Percentiles rank a stretch among this genome's conserved stretches.
These are phyloP conservation scores for Artibeus lituratus DNA, from an alignment of 2,797 vertebrate genomes.

Conservation along the genomic window DNA sequence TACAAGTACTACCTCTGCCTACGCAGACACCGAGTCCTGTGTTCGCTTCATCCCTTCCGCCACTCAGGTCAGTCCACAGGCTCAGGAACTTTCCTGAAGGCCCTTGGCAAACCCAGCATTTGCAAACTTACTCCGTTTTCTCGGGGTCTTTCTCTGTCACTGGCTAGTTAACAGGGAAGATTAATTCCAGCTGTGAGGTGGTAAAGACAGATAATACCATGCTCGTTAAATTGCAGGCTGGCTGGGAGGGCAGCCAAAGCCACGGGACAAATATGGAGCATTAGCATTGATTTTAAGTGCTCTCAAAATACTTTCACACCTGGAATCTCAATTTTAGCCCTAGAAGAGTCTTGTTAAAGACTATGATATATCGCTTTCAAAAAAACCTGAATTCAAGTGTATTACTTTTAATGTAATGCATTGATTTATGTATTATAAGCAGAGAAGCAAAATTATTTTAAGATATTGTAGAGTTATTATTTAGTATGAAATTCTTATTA, in stretches of 20 bases:
- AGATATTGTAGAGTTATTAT: neutral
- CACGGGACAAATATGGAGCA: neutral
- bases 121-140: neutral
- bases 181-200: constrained; percentile 38
- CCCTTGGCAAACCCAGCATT: neutral
- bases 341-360: neutral
- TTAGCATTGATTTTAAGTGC: constrained; percentile 28
- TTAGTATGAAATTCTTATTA: neutral
- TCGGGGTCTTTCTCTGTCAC: neutral
- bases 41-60: neutral
- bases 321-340: neutral
- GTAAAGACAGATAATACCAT: neutral
- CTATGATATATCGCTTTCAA: neutral
- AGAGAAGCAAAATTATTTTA: neutral
- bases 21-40: neutral
- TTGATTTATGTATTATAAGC: neutral
- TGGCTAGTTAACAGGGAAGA: constrained; percentile 21
- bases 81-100: neutral
- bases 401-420: constrained; percentile 11
- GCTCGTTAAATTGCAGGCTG: constrained; percentile 20
- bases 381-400: constrained; percentile 23
- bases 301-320: constrained; percentile 6
- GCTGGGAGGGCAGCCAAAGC: constrained; percentile 15
- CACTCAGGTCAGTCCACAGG: neutral
- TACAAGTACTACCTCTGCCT: neutral